Conservation (phyloP, 2,888 invertebrate genomes). For the Andricus curvator region DNA sequence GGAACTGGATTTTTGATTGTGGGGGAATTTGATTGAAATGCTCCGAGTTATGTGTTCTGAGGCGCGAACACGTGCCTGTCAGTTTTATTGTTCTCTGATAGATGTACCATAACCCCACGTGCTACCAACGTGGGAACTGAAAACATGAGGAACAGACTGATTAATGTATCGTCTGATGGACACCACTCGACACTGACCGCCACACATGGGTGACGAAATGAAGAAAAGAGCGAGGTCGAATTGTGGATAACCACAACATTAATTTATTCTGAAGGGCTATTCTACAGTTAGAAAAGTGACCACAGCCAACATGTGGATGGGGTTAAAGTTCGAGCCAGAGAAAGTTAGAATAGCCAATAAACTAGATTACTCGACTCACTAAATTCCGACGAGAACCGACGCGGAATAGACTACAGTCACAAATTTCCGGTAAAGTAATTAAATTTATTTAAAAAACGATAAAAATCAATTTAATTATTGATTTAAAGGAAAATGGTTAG, state of each 20-base stretch:
- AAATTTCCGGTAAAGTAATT: neutral
- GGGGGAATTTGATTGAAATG: constrained; percentile 19
- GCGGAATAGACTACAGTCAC: neutral
- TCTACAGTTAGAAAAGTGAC: constrained; percentile 33
- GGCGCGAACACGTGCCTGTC: constrained; percentile 31
- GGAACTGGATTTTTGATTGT: neutral
- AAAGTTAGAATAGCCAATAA: constrained; percentile 9
- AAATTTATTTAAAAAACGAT: neutral
- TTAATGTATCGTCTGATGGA: constrained; percentile 64
- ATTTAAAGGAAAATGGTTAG: too few relatives aligned
- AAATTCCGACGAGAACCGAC: neutral
- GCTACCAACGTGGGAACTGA: constrained; percentile 13
- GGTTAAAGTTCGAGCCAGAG: neutral
- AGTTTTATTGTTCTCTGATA: constrained; percentile 40
- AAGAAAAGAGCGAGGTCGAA: constrained; percentile 51
- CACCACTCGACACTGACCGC: constrained; percentile 56
- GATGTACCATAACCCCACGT: constrained; percentile 19
- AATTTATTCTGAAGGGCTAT: constrained; percentile 61
- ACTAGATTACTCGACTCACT: neutral
- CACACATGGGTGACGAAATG: constrained; percentile 54
- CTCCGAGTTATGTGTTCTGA: neutral
- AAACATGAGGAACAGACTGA: constrained; percentile 56
- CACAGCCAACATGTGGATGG: constrained; percentile 1
- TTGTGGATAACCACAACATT: constrained; percentile 57
- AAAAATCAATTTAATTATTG: too few relatives aligned